A percentile compares a stretch with the other conserved stretches of the same genome.
Conservation (phyloP, 2,797 vertebrate species). For the Mormyrus hasselquistii region DNA sequence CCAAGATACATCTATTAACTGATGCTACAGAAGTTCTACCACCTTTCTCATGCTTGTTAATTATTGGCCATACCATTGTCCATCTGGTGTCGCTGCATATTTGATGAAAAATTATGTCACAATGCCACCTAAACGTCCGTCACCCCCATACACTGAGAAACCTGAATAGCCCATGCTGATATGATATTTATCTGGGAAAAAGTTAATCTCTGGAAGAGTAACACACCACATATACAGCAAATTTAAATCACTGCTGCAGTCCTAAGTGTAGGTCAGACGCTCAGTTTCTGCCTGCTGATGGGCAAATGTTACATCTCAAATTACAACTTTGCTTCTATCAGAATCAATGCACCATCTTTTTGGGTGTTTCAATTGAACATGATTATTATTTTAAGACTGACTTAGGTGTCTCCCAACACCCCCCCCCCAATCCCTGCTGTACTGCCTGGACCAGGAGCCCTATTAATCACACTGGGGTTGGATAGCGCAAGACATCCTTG, state of each 20-base stretch:
- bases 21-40: neutral
- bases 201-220: neutral
- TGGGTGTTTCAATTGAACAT: neutral
- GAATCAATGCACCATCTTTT: neutral
- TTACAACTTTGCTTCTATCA: neutral
- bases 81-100: neutral
- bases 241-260: neutral
- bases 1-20: neutral
- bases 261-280: neutral
- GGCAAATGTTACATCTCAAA: neutral
- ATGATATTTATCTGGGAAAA: slow-evolving; percentile 53
- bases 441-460: neutral
- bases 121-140: slow-evolving; percentile 35
- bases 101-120: slow-evolving; percentile 25
- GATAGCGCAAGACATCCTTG: neutral
- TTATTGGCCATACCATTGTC: neutral
- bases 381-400: neutral
- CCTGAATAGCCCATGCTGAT: neutral
- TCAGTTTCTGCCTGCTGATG: neutral
- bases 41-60: neutral
- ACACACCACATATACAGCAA: neutral
- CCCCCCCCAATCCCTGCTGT: too few species aligned
- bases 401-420: neutral
- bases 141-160: slow-evolving; percentile 34
- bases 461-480: neutral